These are phyloP conservation scores for Trissonchulus sp. DNA, from an alignment of 2,888 invertebrate genomes.

Conservation along the genomic window DNA sequence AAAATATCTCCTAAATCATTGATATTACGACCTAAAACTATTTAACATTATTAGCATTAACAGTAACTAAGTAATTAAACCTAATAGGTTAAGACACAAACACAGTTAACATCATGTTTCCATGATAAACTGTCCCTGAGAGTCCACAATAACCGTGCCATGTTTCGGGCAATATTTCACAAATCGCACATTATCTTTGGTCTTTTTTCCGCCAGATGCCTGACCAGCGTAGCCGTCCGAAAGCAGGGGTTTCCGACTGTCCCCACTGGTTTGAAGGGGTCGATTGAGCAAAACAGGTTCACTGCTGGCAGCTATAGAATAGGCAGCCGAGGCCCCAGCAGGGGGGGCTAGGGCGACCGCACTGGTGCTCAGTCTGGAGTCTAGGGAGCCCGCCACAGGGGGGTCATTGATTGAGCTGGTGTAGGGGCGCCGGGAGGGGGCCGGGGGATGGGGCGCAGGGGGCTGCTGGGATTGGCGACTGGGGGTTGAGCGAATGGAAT, in stretches of 20 bases:
- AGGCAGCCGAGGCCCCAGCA: too few relatives aligned
- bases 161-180: conserved; percentile 25
- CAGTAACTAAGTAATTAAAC: too few relatives aligned
- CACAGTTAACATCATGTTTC: background rate
- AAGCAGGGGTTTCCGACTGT: too few relatives aligned
- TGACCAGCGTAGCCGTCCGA: too few relatives aligned
- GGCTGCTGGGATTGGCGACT: background rate
- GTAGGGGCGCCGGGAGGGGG: background rate
- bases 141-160: conserved; percentile 2
- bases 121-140: background rate
- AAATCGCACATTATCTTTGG: background rate
- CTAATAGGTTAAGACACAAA: too few relatives aligned
- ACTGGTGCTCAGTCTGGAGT: background rate
- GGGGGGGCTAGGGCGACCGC: background rate
- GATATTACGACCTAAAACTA: too few relatives aligned
- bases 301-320: too few relatives aligned
- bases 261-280: too few relatives aligned
- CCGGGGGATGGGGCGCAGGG: background rate
- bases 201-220: too few relatives aligned
- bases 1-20: too few relatives aligned
- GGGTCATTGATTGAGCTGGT: background rate
- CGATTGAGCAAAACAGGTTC: too few relatives aligned
- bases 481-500: conserved; percentile 41
- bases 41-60: too few relatives aligned
- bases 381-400: background rate